Base-by-base conservation (phyloP, 2,797 vertebrate species). In the Apodemus agrarius region DNA sequence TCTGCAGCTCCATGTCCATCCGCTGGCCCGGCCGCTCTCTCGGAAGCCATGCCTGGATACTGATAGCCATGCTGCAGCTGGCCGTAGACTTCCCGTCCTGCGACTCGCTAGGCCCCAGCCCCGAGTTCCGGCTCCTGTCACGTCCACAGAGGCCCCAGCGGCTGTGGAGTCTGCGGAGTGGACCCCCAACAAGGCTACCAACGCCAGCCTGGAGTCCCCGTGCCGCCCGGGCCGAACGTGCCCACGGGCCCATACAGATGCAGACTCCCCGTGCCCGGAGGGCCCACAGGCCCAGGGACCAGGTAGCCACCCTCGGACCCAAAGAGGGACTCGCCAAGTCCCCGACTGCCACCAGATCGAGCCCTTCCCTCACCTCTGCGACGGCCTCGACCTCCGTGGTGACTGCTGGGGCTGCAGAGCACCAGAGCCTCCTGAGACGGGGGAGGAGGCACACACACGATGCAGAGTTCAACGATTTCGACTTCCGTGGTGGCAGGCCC, bases 21-120 rank as follows among this genome's bases (percentile, higher is more conserved):
- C 61, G 9, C 98, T 99, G 99, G 98, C 98, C 98, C 95, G 98
- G 97, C 98, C 97, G 98, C 98, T 97, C 98, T 67, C 97, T 98
- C 40, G 98, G 98, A 98, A 98, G 99, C 98, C 99, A 98, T 97
- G 98, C 98, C 97, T 99, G 99, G 99, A 98, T 99, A 95, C 98
- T 99, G 91, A 98, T 99, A 98, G 99, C 99, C 98, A 98, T 99
- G 98, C 98, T 98, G 94, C 99, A 98, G 98, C 98, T 99, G 80
- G 98, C 98, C 86, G 96, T 99, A 97, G 99, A 99, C 96, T 98
- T 99, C 11, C 98, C 98, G 1, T 93, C 98, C 95, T 99, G 99
- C 49, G 98, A 98, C 94, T 97, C 98, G 17, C 95, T 97, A 65
- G 96, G 98, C 92, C 69, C 97, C 0, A 69, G 98, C 1, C 37